Percentiles rank a stretch among this genome's conserved stretches.
These are phyloP conservation scores for Catamblyrhynchus diadema DNA, from an alignment of 2,797 vertebrate species.

Conservation along the genomic window DNA sequence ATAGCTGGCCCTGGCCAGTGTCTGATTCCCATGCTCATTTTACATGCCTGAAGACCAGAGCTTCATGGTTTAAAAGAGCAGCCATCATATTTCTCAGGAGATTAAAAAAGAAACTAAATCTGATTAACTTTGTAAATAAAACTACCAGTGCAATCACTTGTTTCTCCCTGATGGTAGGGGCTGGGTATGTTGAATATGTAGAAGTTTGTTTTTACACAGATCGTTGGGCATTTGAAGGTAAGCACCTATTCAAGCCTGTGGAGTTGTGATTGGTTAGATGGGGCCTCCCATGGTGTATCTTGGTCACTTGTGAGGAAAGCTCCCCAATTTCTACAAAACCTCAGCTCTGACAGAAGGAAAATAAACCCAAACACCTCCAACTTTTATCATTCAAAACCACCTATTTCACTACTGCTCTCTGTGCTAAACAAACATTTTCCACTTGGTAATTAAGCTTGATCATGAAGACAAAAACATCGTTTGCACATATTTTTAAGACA, in stretches of 20 bases:
- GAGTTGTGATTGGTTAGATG: background rate
- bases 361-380: background rate
- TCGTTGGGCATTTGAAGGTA: background rate
- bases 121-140: background rate
- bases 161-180: background rate
- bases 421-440: background rate
- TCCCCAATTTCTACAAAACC: background rate
- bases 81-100: background rate
- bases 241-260: rapidly evolving
- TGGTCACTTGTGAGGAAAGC: background rate
- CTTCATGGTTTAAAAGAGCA: background rate
- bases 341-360: background rate
- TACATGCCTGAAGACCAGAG: background rate
- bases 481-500: background rate
- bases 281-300: rapidly evolving
- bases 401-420: background rate
- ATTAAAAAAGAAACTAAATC: background rate
- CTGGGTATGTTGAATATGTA: background rate
- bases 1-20: background rate
- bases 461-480: background rate
- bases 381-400: background rate
- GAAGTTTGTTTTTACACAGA: background rate
- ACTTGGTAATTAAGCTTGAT: background rate
- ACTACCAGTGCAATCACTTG: background rate
- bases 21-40: background rate